These are phyloP conservation scores for Pemphigus obesinymphae DNA, from an alignment of 1,140 invertebrate species.

Conservation along the genomic window DNA sequence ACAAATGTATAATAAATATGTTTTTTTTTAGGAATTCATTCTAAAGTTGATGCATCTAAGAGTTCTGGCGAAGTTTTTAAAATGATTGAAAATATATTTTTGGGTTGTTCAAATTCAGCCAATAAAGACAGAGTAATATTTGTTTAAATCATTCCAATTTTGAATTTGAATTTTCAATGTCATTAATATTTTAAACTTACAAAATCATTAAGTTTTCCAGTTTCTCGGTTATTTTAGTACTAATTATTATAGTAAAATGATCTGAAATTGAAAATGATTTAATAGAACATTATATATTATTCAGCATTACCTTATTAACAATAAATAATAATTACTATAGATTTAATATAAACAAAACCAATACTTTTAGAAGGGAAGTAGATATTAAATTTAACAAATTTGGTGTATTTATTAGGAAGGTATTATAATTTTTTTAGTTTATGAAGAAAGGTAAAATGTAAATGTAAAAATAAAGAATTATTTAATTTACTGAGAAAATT, in stretches of 20 bases:
- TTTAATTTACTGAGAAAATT: too few species aligned
- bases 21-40: conserved; percentile 62
- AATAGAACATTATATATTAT: neutral
- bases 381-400: neutral
- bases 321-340: conserved; percentile 4
- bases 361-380: neutral
- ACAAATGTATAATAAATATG: neutral
- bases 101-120: conserved; percentile 49
- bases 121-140: conserved; percentile 43
- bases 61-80: conserved; percentile 67
- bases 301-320: neutral
- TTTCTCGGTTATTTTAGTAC: neutral
- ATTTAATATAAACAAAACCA: neutral
- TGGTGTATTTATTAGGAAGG: neutral
- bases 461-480: too few species aligned
- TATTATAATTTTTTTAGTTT: neutral
- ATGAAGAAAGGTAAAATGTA: too few species aligned
- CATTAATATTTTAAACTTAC: neutral
- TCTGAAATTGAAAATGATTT: neutral
- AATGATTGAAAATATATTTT: conserved; percentile 71
- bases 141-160: conserved; percentile 29
- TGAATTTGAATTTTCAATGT: neutral
- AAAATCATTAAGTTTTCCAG: conserved; percentile 8
- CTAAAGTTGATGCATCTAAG: conserved; percentile 70
- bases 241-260: neutral